Evolutionary conservation across 2,888 invertebrate genomes (phyloP).

Genomic region (Lepeophtheirus nordmannii): DNA sequence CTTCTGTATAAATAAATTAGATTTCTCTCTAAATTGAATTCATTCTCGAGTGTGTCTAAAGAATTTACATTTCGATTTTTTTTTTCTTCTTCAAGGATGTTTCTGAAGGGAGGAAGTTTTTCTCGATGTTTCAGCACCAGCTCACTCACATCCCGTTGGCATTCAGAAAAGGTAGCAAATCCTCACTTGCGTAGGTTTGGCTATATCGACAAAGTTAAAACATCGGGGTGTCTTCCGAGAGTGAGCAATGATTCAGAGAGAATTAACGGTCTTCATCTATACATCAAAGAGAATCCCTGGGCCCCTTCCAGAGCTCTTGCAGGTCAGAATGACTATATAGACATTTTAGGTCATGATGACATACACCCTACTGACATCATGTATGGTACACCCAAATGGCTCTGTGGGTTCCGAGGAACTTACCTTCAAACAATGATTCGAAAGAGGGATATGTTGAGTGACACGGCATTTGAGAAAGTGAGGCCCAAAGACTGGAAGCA

Average conservation of each 20-base stretch:
- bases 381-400: slow-evolving; percentile 72
- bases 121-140: neutral
- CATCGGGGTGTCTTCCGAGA: slow-evolving; percentile 54
- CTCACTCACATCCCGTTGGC: slow-evolving; percentile 39
- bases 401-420: slow-evolving; percentile 46
- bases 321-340: slow-evolving; percentile 93
- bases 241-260: slow-evolving; percentile 37
- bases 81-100: neutral
- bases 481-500: slow-evolving; percentile 4
- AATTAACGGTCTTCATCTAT: slow-evolving; percentile 46
- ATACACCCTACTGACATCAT: slow-evolving; percentile 67
- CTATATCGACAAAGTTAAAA: slow-evolving; percentile 50
- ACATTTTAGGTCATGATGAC: slow-evolving; percentile 71
- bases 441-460: neutral
- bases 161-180: slow-evolving; percentile 42
- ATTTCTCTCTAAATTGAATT: no score
- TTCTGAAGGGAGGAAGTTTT: neutral
- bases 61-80: neutral
- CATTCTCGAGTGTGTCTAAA: no score
- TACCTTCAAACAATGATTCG: neutral
- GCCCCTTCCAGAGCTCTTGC: slow-evolving; percentile 57
- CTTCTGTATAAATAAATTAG: neutral
- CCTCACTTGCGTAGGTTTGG: slow-evolving; percentile 53
- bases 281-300: slow-evolving; percentile 57
- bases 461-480: neutral